These are phyloP conservation scores for Apteryx owenii DNA, from an alignment of 2,113 vertebrate genomes.

Conservation along the genomic window DNA sequence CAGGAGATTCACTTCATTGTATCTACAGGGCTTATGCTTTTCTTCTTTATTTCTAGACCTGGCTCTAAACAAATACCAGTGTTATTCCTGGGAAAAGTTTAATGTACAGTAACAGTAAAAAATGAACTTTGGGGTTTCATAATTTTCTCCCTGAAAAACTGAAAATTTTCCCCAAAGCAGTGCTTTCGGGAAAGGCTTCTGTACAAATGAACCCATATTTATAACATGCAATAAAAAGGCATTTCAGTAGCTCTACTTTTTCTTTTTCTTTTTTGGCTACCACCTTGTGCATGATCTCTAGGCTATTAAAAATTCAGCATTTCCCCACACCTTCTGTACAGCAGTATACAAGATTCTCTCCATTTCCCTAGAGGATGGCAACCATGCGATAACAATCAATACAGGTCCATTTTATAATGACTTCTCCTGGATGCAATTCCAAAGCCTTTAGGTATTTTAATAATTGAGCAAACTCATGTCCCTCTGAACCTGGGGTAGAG, in stretches of 20 bases:
- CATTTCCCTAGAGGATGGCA: background rate
- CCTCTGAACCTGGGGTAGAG: background rate
- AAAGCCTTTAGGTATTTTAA: conserved; percentile 9
- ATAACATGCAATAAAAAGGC: background rate
- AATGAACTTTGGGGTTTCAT: background rate
- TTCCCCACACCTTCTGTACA: background rate
- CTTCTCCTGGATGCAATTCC: background rate
- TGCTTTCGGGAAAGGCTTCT: background rate
- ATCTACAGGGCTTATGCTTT: background rate
- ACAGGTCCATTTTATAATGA: background rate
- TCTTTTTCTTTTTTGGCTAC: background rate
- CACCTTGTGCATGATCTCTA: background rate
- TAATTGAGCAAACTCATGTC: background rate
- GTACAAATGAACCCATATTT: background rate
- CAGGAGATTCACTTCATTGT: background rate
- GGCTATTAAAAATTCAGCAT: background rate
- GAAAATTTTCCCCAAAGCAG: background rate
- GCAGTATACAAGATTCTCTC: background rate
- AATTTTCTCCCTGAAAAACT: background rate
- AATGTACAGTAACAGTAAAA: background rate
- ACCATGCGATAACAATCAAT: background rate
- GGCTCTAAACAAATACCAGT: background rate
- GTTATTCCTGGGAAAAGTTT: background rate
- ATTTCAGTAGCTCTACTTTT: background rate
- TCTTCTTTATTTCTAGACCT: background rate